Conservation (phyloP, 2,888 invertebrate genomes). For the Oxycera nigricornis region DNA sequence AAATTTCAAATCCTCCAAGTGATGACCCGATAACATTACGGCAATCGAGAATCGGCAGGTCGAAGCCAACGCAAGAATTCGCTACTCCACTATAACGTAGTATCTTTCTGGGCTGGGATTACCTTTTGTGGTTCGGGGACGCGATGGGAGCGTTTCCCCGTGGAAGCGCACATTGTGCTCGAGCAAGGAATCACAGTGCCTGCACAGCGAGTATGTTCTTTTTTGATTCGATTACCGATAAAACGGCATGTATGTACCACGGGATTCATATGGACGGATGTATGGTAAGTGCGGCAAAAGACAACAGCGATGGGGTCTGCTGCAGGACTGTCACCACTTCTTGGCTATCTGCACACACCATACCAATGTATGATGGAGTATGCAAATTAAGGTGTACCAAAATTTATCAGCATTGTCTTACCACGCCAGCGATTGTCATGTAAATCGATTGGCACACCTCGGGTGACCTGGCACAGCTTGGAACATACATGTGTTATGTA, state of each 20-base stretch:
- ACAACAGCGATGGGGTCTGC: background rate
- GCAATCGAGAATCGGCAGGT: too few species aligned
- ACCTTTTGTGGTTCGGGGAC: background rate
- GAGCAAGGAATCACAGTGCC: background rate
- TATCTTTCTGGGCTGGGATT: too few species aligned
- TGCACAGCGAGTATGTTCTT: background rate
- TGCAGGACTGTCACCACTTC: background rate
- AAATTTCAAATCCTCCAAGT: slow-evolving; percentile 51
- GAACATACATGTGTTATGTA: slow-evolving; percentile 2
- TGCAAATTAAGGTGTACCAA: slow-evolving; percentile 32
- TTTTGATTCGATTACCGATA: slow-evolving; percentile 26
- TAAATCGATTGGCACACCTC: slow-evolving; percentile 30
- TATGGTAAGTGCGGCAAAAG: background rate
- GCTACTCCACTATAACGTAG: too few species aligned
- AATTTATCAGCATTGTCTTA: background rate
- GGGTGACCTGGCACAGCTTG: slow-evolving; percentile 19
- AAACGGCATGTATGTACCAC: slow-evolving; percentile 2
- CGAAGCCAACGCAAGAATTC: too few species aligned
- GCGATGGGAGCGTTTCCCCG: background rate
- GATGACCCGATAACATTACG: slow-evolving; percentile 45
- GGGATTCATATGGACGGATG: background rate
- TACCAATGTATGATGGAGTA: background rate
- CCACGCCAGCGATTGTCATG: slow-evolving; percentile 17
- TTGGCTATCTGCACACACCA: background rate
- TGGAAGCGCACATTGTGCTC: slow-evolving; percentile 8